Base-by-base conservation (phyloP, 2,888 invertebrate species). In the Eremobia ochroleuca region DNA sequence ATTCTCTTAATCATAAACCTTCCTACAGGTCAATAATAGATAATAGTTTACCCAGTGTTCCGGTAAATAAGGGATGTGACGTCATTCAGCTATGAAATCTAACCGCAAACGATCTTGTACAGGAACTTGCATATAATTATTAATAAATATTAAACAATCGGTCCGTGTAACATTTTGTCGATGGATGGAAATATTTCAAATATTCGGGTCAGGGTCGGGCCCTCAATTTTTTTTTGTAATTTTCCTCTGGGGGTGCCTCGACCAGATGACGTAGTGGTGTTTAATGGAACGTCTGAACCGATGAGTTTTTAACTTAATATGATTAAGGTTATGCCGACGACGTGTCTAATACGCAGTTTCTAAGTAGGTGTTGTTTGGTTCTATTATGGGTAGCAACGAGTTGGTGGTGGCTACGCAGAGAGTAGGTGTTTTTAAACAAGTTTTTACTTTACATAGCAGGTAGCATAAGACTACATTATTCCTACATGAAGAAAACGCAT, bases 71-170 rank as follows among this genome's bases (percentile, higher is more conserved):
- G 81, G 88, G 82, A 87, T 81, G 68, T 88, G 88, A 85, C 85
- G 82, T 87, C 78, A 80, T 3, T 0, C 46, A 37, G 78, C 78
- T 72, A 85, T 88, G 80, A 87, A 88, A 81, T 77, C 70, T 66
- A 88, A 88, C 88, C 87, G 31, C 88, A 28, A 88, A 87, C 78
- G 85, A 83, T 78, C 78, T 77, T 76, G 49, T 77, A 76, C 78
- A 76, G 88, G 88, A 88, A 79, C 77, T 69, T 85, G 81, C 73
- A 76, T 78, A 74, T 76, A 88, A 83, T 87, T 83, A 85, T 82
- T 82, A 81, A 81, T 73, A 78, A 77, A 82, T 84, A 67, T 73
- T 62, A 40, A 79, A 80, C 73, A 74, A 61, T 72, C 81, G 37
- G 77, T 28, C 28, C 46, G 76, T 66, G 77, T 55, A 34, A 70